These are phyloP conservation scores for Sebastes wilsoni DNA, from an alignment of 2,797 vertebrate species.

Conservation along the genomic window DNA sequence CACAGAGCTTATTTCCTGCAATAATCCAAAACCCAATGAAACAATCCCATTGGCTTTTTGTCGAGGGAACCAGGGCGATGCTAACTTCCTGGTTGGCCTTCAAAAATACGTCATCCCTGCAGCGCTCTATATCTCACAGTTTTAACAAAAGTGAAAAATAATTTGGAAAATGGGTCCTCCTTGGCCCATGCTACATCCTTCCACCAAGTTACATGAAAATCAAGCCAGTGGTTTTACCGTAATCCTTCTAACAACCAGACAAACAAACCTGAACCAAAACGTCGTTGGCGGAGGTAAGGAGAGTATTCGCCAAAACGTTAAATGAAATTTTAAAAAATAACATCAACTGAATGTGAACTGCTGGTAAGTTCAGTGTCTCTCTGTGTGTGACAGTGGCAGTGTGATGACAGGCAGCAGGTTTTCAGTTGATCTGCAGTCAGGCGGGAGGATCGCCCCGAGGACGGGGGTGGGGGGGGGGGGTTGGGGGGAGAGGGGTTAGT, in stretches of 20 bases:
- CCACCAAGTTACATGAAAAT: background rate
- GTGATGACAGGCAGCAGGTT: conserved; percentile 63
- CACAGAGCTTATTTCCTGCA: too few species aligned
- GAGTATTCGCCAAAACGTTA: background rate
- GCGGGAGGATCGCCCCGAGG: conserved; percentile 39
- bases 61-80: too few species aligned
- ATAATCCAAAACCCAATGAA: too few species aligned
- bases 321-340: background rate
- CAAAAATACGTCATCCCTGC: too few species aligned
- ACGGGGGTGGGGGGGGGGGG: background rate
- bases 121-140: too few species aligned
- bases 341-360: background rate
- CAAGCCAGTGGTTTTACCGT: background rate
- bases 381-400: conserved; percentile 26
- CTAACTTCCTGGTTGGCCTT: too few species aligned
- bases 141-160: too few species aligned
- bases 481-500: background rate
- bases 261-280: background rate
- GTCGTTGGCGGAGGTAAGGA: background rate
- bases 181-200: background rate
- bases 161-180: background rate
- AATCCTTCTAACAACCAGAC: background rate
- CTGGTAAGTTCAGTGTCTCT: background rate
- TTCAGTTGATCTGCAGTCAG: conserved; percentile 48
- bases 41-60: too few species aligned